A percentile compares a stretch with the other conserved stretches of the same genome.
Evolutionary conservation across 2,797 vertebrate species (phyloP).

Genomic region (Pachyuromys duprasi): DNA sequence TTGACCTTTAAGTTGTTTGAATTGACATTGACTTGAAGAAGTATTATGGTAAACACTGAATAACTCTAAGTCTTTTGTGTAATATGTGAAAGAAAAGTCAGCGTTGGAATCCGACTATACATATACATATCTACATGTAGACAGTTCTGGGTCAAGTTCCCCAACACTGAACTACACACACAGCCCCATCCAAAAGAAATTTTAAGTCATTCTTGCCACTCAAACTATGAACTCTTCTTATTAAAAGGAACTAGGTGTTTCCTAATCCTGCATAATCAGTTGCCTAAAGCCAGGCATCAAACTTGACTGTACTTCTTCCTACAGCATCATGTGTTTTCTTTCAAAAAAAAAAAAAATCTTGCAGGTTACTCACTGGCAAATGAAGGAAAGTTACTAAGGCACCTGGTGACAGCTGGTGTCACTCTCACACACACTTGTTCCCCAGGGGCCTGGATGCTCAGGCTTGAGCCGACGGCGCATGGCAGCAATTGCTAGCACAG

Average conservation of each 20-base stretch:
- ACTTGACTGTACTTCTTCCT: neutral
- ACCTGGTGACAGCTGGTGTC: neutral
- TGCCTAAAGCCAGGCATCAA: conserved; percentile 1
- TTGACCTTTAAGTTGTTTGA: neutral
- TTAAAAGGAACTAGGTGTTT: neutral
- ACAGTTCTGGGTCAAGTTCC: neutral
- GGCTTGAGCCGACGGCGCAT: neutral
- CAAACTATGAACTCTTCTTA: conserved; percentile 9
- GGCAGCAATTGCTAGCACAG: neutral
- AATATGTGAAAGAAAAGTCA: conserved; percentile 27
- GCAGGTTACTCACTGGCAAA: neutral
- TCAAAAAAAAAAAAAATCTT: neutral
- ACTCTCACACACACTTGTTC: neutral
- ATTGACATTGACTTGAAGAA: conserved; percentile 39
- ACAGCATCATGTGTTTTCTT: neutral
- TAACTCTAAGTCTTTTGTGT: neutral
- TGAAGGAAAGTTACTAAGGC: neutral
- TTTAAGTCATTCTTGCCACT: conserved; percentile 18
- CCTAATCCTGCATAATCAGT: neutral
- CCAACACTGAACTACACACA: neutral
- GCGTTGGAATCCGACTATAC: neutral
- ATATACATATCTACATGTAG: neutral
- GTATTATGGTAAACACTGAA: conserved; percentile 15
- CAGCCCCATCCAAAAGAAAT: neutral
- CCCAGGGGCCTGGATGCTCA: neutral